Base-by-base conservation (phyloP, 2,113 vertebrate species). In the Anser cygnoides region DNA sequence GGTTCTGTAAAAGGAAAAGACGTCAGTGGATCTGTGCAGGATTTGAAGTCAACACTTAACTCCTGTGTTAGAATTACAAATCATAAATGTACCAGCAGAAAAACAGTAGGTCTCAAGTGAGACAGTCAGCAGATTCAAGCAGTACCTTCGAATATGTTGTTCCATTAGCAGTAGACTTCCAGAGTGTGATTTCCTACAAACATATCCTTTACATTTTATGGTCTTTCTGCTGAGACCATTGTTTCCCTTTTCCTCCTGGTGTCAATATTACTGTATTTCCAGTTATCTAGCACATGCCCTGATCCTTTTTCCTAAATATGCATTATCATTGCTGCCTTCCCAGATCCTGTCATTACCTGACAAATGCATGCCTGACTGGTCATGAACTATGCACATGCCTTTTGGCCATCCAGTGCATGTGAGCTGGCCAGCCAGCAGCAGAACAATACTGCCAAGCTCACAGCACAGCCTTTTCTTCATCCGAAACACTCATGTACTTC, bases 11-110 rank as follows among this genome's bases (percentile, higher is more conserved):
- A 93, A 33, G n/a, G 46, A 93, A 94, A 97, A 93, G 58, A 79
- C 3, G 29, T 54, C 82, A 83, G 39, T 39, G 37, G 70, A 91
- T 93, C 66, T 3, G 0, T 59, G 39, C 11, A 54, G 85, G 72
- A 93, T 95, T 84, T 92, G 70, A 88, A 84, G 84, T 89, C 82
- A 91, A 70, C 81, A 76, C n/a, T 84, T 89, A 91, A 93, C 57
- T 94, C 57, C 22, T 61, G 7, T 49, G 58, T 68, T 95, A 70
- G 43, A 79, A 93, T 81, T 70, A 87, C 91, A 93, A 90, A 81
- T 68, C 31, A 76, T 52, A 83, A 86, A 46, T 46, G 21, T 33
- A 0, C 6, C 46, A 77, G 85, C 3, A 77, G 74, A 84, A 95
- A 57, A 54, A 70, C 50, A 62, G 14, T 50, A 67, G 25, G n/a